Conservation (phyloP, 2,888 invertebrate genomes). For the Digitonthophagus gazella region DNA sequence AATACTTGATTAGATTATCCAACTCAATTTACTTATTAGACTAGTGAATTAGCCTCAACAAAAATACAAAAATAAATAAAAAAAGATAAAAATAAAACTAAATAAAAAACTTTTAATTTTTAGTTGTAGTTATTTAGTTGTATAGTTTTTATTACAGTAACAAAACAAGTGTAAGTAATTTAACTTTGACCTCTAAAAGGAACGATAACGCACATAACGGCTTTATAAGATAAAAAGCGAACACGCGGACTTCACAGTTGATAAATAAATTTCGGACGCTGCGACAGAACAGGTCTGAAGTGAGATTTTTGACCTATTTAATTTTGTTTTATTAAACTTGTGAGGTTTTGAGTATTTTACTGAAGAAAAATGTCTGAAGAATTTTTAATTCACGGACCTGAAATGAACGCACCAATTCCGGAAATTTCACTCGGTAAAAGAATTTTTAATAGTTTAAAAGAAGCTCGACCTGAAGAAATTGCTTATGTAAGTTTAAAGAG, state of each 20-base stretch:
- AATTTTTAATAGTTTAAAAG: slow-evolving; percentile 29
- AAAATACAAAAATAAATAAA: no score
- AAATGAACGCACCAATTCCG: slow-evolving; percentile 21
- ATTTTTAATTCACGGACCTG: slow-evolving; percentile 2
- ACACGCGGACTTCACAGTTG: not conserved
- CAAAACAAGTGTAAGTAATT: no score
- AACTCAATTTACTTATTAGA: no score
- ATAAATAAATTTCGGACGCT: no score
- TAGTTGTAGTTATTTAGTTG: no score
- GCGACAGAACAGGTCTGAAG: not conserved
- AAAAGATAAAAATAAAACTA: no score
- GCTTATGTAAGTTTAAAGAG: slow-evolving; percentile 23
- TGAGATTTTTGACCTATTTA: not conserved
- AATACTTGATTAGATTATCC: no score
- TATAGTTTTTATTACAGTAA: no score
- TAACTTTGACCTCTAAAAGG: no score
- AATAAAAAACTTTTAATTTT: no score
- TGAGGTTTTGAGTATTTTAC: not conserved
- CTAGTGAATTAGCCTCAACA: no score
- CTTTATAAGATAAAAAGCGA: not conserved
- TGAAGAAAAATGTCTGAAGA: not conserved
- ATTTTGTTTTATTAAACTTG: not conserved
- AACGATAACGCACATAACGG: no score
- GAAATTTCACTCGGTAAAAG: slow-evolving; percentile 31
- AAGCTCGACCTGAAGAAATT: slow-evolving; percentile 16